Percentiles rank a stretch among this genome's conserved stretches.
These are phyloP conservation scores for Acanthopleura granulata DNA, from an alignment of 2,888 invertebrate species.

Conservation along the genomic window DNA sequence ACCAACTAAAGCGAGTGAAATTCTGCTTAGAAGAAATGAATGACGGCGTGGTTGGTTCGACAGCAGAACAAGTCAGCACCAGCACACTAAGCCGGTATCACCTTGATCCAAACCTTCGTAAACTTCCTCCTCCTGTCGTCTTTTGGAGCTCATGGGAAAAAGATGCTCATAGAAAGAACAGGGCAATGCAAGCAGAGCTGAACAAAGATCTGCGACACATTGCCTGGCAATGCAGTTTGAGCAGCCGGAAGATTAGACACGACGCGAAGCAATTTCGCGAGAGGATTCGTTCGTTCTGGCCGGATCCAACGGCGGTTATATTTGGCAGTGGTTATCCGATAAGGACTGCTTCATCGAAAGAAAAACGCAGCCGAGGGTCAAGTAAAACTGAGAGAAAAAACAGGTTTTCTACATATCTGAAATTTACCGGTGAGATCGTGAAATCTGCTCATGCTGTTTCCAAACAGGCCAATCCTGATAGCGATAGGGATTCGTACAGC, in stretches of 20 bases:
- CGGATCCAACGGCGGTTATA: not conserved
- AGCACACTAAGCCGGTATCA: too few relatives aligned
- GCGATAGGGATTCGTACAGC: too few relatives aligned
- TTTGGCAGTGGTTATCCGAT: conserved; percentile 2
- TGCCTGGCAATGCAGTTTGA: not conserved
- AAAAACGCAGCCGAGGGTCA: not conserved
- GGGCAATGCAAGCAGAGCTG: conserved; percentile 6
- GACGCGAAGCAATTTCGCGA: not conserved
- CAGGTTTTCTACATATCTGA: not conserved
- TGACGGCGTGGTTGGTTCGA: too few relatives aligned
- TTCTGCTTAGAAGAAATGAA: too few relatives aligned
- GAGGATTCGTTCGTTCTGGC: not conserved
- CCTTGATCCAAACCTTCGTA: not conserved
- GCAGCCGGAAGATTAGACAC: not conserved
- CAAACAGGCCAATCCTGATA: not conserved
- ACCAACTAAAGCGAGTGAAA: too few relatives aligned
- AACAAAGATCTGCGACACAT: conserved; percentile 6
- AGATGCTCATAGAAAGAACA: not conserved
- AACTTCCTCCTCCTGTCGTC: not conserved
- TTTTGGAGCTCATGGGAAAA: not conserved
- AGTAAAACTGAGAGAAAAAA: not conserved
- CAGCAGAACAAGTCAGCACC: too few relatives aligned
- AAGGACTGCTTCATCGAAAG: not conserved
- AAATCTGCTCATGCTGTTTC: not conserved
- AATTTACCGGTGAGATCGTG: not conserved